These are phyloP conservation scores for Periparus ater DNA, from an alignment of 2,797 vertebrate species.

Conservation along the genomic window DNA sequence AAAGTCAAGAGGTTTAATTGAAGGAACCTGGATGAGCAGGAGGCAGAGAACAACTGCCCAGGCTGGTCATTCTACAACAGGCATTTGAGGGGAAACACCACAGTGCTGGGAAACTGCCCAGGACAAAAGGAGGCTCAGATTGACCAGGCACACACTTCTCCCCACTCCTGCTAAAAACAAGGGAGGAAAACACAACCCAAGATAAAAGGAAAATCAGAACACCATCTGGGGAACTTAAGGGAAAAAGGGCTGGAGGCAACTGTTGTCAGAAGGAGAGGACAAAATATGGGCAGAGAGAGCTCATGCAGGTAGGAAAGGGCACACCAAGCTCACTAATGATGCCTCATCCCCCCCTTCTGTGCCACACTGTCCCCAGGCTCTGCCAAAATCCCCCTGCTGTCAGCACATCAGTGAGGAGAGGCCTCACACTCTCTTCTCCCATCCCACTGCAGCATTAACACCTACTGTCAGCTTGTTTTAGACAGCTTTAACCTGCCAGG, in stretches of 20 bases:
- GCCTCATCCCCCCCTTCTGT: background rate
- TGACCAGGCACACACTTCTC: background rate
- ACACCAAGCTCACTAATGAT: rapidly evolving
- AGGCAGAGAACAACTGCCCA: background rate
- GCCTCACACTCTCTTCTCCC: background rate
- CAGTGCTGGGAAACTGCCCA: background rate
- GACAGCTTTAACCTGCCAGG: background rate
- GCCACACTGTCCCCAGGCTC: background rate
- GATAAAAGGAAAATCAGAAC: background rate
- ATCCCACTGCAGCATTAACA: background rate
- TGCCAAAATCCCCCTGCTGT: background rate
- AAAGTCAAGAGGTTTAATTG: background rate
- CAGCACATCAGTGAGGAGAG: background rate
- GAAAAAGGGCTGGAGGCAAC: background rate
- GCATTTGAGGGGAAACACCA: background rate
- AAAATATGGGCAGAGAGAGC: rapidly evolving
- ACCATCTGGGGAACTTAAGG: background rate
- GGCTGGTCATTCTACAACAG: rapidly evolving
- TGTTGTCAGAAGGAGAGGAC: background rate
- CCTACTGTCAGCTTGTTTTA: background rate
- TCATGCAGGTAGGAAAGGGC: rapidly evolving
- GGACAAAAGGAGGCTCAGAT: background rate
- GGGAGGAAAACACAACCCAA: background rate
- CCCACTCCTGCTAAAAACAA: background rate
- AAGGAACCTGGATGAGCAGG: background rate